A percentile compares a stretch with the other conserved stretches of the same genome.
Conservation (phyloP, 2,797 vertebrate species). For the Schizopygopsis malacanthus region DNA sequence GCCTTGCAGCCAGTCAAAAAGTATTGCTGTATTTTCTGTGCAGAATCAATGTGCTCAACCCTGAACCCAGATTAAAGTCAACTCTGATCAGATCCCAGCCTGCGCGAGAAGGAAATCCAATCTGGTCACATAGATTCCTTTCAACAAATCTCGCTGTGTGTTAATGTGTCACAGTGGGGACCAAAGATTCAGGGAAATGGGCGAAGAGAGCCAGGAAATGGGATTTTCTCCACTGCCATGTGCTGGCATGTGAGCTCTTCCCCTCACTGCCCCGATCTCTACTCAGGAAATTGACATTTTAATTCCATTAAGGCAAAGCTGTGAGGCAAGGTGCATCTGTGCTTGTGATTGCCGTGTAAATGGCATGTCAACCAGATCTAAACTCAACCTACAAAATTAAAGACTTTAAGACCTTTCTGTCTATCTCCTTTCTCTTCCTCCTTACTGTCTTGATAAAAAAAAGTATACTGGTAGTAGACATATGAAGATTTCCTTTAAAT, state of each 20-base stretch:
- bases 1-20: conserved; percentile 22
- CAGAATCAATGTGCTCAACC: conserved; percentile 41
- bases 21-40: conserved; percentile 31
- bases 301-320: conserved; percentile 61
- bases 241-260: conserved; percentile 24
- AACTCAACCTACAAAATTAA: conserved; percentile 29
- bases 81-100: conserved; percentile 59
- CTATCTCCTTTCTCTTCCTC: neutral
- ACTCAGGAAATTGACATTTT: conserved; percentile 63
- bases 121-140: conserved; percentile 61
- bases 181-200: conserved; percentile 46
- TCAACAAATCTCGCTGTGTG: conserved; percentile 55
- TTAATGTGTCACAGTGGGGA: conserved; percentile 61
- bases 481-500: neutral
- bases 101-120: conserved; percentile 60
- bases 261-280: conserved; percentile 46
- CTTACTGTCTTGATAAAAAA: neutral
- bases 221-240: conserved; percentile 49
- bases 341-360: conserved; percentile 49
- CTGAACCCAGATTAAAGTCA: conserved; percentile 59
- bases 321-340: conserved; percentile 53
- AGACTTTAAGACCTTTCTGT: neutral
- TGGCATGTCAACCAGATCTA: conserved; percentile 54
- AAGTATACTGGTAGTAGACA: neutral
- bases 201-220: conserved; percentile 55